Percentiles rank a stretch among this genome's conserved stretches.
Evolutionary conservation across 2,888 invertebrate genomes (phyloP).

Genomic region (Diplolepis rosae): DNA sequence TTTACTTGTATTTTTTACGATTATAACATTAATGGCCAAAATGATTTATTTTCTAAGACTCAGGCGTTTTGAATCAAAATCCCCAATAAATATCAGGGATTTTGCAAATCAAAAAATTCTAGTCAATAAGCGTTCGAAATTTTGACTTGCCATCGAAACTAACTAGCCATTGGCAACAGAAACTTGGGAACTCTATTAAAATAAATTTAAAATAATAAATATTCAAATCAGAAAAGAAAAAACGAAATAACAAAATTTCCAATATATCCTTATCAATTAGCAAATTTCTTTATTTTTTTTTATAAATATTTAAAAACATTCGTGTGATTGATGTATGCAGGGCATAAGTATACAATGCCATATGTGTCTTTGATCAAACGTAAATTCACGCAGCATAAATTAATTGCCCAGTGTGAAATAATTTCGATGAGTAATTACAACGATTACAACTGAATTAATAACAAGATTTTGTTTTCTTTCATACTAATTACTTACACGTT

Average conservation of each 20-base stretch:
- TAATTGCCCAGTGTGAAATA: background rate
- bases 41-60: too few species aligned
- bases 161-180: too few species aligned
- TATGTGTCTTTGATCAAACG: constrained; percentile 12
- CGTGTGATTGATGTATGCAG: constrained; percentile 17
- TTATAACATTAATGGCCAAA: too few species aligned
- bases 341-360: constrained; percentile 29
- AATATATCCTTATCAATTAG: constrained; percentile 14
- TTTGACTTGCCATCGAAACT: background rate
- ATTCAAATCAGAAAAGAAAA: background rate
- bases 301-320: constrained; percentile 52
- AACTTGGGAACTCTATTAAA: too few species aligned
- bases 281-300: constrained; percentile 40
- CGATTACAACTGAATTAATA: constrained; percentile 12
- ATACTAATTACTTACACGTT: constrained; percentile 13
- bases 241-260: background rate
- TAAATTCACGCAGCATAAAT: constrained; percentile 25
- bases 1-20: too few species aligned
- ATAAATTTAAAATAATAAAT: too few species aligned
- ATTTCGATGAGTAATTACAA: constrained; percentile 2
- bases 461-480: background rate
- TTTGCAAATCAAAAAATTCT: too few species aligned
- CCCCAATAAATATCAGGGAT: too few species aligned
- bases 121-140: too few species aligned
- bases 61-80: too few species aligned